Conservation (phyloP, 2,113 vertebrate genomes). For the Vanacampus margaritifer region DNA sequence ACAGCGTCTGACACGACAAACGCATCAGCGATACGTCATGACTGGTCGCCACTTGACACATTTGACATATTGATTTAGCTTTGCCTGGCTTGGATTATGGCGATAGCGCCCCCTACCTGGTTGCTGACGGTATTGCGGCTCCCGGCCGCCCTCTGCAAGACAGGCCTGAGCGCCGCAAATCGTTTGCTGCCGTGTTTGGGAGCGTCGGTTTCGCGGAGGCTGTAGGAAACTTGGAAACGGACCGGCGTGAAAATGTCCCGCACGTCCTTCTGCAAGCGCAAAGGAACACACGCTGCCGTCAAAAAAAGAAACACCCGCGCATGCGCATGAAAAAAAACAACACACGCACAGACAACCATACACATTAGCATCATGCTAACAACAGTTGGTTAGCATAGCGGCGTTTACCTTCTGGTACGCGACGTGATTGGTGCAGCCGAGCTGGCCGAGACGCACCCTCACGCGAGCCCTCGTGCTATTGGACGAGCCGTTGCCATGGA, state of each 20-base stretch:
- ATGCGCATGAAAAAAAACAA: neutral
- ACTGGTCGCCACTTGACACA: too few species aligned
- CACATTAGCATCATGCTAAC: neutral
- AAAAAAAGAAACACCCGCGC: neutral
- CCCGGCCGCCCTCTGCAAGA: constrained; percentile 82
- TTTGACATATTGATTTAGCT: too few species aligned
- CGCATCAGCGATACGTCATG: too few species aligned
- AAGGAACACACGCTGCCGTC: constrained; percentile 5
- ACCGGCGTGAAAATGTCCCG: constrained; percentile 88
- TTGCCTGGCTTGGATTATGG: too few species aligned
- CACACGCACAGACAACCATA: neutral
- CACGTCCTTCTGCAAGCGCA: constrained; percentile 81
- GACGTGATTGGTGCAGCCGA: constrained; percentile 74
- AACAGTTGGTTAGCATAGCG: neutral
- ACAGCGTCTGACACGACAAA: constrained; percentile 76
- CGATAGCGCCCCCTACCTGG: constrained; percentile 63
- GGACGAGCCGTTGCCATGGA: constrained; percentile 82
- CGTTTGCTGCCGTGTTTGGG: constrained; percentile 49
- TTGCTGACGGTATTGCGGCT: constrained; percentile 72
- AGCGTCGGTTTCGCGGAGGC: constrained; percentile 72
- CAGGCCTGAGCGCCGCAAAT: constrained; percentile 80
- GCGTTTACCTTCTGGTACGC: constrained; percentile 85
- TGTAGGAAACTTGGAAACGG: constrained; percentile 81
- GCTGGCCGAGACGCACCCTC: constrained; percentile 53
- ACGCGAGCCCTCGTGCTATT: constrained; percentile 76